These are phyloP conservation scores for Lepetodrilus schrolli DNA, from an alignment of 2,888 invertebrate genomes.

Conservation along the genomic window DNA sequence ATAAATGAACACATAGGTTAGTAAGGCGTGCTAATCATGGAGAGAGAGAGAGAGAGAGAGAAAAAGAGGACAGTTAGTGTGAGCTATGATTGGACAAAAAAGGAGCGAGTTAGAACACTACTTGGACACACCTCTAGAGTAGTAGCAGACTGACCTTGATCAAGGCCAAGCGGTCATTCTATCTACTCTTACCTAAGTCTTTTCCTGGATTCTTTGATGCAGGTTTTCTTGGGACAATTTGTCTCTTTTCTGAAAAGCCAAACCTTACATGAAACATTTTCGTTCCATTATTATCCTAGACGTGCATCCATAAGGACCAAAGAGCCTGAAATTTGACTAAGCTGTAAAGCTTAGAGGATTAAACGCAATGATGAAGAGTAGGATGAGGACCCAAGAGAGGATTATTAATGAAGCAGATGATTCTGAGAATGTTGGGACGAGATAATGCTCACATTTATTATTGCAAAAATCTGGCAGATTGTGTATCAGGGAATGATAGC, in stretches of 20 bases:
- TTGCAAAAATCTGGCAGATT: background rate
- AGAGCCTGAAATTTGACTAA: background rate
- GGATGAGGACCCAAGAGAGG: background rate
- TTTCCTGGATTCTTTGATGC: constrained; percentile 7
- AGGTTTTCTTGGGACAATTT: constrained; percentile 18
- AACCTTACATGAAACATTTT: constrained; percentile 16
- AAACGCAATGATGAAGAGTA: background rate
- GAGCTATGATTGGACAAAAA: background rate
- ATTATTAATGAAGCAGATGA: background rate
- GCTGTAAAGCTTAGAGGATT: background rate
- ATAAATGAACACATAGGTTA: too few species aligned
- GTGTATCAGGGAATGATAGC: constrained; percentile 1
- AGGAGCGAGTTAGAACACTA: too few species aligned
- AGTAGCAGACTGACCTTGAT: background rate
- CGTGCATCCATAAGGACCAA: background rate
- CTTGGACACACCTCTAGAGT: background rate
- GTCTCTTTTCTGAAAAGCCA: constrained; percentile 29
- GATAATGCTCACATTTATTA: background rate
- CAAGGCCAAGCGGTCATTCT: background rate
- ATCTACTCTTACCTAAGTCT: constrained; percentile 19
- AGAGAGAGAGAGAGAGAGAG: too few species aligned
- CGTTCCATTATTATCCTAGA: background rate
- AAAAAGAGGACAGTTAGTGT: background rate
- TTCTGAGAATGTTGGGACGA: background rate
- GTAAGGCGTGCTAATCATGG: too few species aligned